Conservation (phyloP, 2,888 invertebrate genomes). For the Marasmarcha lunaedactyla region DNA sequence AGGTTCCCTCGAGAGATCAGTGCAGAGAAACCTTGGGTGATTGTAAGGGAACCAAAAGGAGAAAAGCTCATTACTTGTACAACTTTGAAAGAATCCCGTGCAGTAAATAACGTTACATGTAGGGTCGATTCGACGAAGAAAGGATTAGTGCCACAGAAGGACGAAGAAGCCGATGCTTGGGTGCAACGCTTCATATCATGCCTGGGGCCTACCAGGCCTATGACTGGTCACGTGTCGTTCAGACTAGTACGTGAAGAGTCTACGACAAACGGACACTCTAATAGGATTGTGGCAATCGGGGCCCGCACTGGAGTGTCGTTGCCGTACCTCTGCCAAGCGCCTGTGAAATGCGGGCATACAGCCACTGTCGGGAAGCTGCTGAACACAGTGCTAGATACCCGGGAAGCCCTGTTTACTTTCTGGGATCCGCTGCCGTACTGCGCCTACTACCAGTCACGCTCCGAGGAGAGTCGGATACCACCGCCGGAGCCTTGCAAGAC, state of each 20-base stretch:
- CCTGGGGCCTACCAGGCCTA: conserved; percentile 73
- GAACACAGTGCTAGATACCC: conserved; percentile 79
- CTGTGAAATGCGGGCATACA: conserved; percentile 73
- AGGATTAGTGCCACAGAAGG: conserved; percentile 76
- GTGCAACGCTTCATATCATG: conserved; percentile 77
- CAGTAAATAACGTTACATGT: conserved; percentile 86
- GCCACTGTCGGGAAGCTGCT: conserved; percentile 73
- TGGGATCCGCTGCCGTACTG: conserved; percentile 91
- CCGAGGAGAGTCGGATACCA: conserved; percentile 58
- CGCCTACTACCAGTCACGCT: conserved; percentile 85
- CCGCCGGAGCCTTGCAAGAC: conserved; percentile 69
- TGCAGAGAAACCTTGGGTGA: conserved; percentile 81
- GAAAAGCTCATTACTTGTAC: conserved; percentile 86
- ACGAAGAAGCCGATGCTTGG: conserved; percentile 79
- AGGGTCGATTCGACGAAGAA: conserved; percentile 75
- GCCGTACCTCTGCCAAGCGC: conserved; percentile 84
- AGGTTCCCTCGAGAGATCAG: conserved; percentile 79
- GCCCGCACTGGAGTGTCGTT: conserved; percentile 83
- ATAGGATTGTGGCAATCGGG: conserved; percentile 60
- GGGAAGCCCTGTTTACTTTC: conserved; percentile 83
- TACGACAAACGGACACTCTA: conserved; percentile 44
- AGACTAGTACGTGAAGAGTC: conserved; percentile 76
- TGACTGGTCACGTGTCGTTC: conserved; percentile 85
- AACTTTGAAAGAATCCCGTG: conserved; percentile 81
- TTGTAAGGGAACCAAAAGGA: conserved; percentile 80